Conservation (phyloP, 2,113 vertebrate species). For the Chaetodon auriga region DNA sequence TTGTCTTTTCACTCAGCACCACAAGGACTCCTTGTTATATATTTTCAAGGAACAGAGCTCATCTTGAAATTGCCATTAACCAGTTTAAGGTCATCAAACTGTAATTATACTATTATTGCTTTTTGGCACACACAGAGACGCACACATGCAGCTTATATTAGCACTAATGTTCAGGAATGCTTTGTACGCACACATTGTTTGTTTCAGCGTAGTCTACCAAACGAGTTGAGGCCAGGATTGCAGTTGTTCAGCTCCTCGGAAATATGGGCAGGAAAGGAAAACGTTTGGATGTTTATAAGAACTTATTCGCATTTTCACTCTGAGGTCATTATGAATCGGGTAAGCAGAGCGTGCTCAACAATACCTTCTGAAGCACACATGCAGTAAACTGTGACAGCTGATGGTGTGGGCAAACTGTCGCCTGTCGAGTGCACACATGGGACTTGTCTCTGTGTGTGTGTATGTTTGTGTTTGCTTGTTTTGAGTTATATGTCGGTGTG, state of each 20-base stretch:
- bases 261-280: background rate
- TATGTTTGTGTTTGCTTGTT: background rate
- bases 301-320: background rate
- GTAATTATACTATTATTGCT: background rate
- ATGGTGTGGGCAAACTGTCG: background rate
- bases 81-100: slow-evolving; percentile 29
- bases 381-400: background rate
- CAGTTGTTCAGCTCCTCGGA: background rate
- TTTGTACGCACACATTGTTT: slow-evolving; percentile 11
- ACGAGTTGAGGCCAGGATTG: background rate
- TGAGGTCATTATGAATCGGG: background rate
- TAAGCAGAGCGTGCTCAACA: background rate
- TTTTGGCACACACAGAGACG: background rate
- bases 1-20: slow-evolving; percentile 5
- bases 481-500: background rate
- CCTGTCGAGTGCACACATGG: background rate
- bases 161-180: slow-evolving; percentile 6
- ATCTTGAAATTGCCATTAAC: slow-evolving; percentile 4
- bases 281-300: slow-evolving; percentile 11
- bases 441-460: background rate
- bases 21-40: background rate
- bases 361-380: background rate
- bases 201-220: slow-evolving; percentile 9
- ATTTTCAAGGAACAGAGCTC: background rate
- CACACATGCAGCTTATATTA: slow-evolving; percentile 12